Percentiles rank a stretch among this genome's conserved stretches.
Conservation (phyloP, 37 sponge, comb jelly and placozoan genomes). For the Agelas oroides region DNA sequence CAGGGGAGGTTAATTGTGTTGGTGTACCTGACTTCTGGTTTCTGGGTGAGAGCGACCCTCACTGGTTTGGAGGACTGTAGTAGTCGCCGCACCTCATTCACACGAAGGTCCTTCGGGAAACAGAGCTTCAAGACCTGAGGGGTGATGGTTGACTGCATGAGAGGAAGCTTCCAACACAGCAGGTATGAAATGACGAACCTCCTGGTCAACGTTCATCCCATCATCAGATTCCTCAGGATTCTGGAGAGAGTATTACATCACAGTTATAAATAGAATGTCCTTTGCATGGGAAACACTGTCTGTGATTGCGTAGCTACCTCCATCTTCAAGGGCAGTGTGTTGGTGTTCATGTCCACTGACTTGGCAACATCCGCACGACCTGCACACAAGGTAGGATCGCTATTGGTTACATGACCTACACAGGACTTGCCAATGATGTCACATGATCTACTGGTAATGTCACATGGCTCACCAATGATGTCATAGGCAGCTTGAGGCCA, state of each 20-base stretch:
- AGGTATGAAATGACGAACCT: conserved; percentile 23
- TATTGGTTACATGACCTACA: too few species aligned
- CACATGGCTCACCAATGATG: conserved; percentile 85
- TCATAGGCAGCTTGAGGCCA: conserved; percentile 56
- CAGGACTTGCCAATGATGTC: conserved; percentile 40
- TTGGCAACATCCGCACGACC: conserved; percentile 57
- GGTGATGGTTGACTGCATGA: too few species aligned
- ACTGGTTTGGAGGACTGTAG: conserved; percentile 85
- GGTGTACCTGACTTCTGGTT: conserved; percentile 84
- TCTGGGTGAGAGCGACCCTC: conserved; percentile 71
- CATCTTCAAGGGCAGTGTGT: not conserved
- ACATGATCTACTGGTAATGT: too few species aligned
- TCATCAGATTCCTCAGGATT: conserved; percentile 12
- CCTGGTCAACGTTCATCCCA: conserved; percentile 67
- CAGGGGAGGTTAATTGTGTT: too few species aligned
- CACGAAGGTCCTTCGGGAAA: conserved; percentile 78
- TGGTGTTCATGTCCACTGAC: not conserved
- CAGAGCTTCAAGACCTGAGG: conserved; percentile 46
- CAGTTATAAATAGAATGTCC: too few species aligned
- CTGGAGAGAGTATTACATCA: not conserved
- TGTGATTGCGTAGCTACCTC: not conserved
- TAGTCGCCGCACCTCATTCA: conserved; percentile 70
- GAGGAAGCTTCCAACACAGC: too few species aligned
- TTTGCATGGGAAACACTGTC: too few species aligned
- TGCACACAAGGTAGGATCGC: not conserved